Evolutionary conservation across 2,113 vertebrate species (phyloP), one percentile per base, ranked within the genome.

Genomic region (Macquaria australasica): DNA sequence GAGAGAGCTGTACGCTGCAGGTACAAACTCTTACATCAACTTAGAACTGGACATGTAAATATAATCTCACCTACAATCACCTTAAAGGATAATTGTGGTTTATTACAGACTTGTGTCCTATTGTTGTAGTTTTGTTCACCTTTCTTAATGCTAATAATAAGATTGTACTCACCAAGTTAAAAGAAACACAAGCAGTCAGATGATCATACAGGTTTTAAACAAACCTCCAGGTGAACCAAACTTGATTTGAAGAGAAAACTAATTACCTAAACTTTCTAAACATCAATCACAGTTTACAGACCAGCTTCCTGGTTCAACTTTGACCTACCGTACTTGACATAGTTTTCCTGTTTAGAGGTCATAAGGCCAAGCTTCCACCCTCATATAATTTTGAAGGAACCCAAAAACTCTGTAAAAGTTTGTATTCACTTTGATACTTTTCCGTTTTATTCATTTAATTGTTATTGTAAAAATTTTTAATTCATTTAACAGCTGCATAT

Each of bases 1-100:
- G 59, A 96, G 96, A 74, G 97, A 97, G 16, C 88, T 97, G 7
- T 94, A 84, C 20, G 93, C 96, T 63, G 89, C 97, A 91, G 97
- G 97, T 98, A 89, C 28, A 45, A 69, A 73, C 74, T 55, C 58
- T n/a, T 37, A 51, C 3, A 72, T 82, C 41, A 43, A 31, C 39
- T 25, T 6, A 8, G 3, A 23, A 14, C 5, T 45, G 28, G 8
- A 50, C 37, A 21, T 37, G 23, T 20, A 70, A 76, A 59, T 43
- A 14, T 18, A 34, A 34, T 18, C 14, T 16, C 14, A 34, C 31
- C 67, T 8, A 21, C 21, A n/a, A 21, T 58, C 50, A 45, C 53
- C 58, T 51, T 18, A 23, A 60, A 73, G 12, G 48, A 55, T 39
- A 6, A 31, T 31, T 56, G 56, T 81, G 8, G 34, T 28, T 55